Base-by-base conservation (phyloP, 2,797 vertebrate species). In the Dendrocincla tyrannina region DNA sequence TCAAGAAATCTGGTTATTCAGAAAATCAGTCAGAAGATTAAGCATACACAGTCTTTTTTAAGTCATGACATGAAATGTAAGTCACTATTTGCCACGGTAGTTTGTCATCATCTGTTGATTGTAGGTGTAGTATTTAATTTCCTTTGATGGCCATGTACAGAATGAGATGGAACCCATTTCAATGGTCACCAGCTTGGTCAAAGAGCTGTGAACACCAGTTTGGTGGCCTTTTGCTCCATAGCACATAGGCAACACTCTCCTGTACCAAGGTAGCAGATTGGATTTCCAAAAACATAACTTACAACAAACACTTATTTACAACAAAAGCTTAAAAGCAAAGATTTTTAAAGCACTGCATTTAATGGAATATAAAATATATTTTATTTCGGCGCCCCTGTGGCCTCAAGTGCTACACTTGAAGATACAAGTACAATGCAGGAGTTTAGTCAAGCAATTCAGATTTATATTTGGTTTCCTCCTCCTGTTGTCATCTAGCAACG, bases 391-490 rank as follows among this genome's bases (percentile, higher is more conserved):
- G 52, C 53, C 53, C 91, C n/a, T 74, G 72, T 94, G 95, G 91
- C 83, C 85, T 86, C 89, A 94, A 88, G 86, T 90, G 84, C 49
- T 96, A 81, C 80, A 87, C 91, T 95, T 95, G 86, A 95, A 97
- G 70, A 85, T 95, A 88, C 91, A 97, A 97, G 88, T 90, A 96
- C 95, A 93, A 88, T 95, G 87, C 95, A 94, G 82, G 88, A 96
- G 85, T 97, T 98, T 94, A 97, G 92, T 92, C 85, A 97, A 96
- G 94, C 89, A 97, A 64, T 97, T 97, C 92, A 95, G 88, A 97
- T 98, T 98, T 98, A 96, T 96, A 97, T 98, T 98, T 97, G 95
- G 93, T 88, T 98, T 97, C 96, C 91, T 98, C 97, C 97, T 97
- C 96, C 96, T 66, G 27, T 97, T 98, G 96, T 96, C 79, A 96